phyloP scores from a whole-genome alignment of 2,113 vertebrate genomes.

The Penelope pileata region DNA sequence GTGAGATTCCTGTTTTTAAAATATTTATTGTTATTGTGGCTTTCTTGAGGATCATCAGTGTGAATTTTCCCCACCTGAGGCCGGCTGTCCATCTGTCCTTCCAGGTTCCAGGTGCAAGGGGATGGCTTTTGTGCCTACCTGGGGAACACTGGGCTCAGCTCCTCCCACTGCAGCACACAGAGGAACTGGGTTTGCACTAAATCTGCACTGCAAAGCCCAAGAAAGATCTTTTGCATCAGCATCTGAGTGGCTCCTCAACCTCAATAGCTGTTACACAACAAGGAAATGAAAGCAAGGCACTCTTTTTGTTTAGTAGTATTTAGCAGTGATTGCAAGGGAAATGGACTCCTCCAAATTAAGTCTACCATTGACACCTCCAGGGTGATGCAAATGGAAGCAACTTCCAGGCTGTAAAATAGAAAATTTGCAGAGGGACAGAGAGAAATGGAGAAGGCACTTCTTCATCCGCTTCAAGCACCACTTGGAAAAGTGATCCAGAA shows the following conservation, averaged over 20 bases:
- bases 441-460: no score
- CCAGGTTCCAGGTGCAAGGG: not conserved
- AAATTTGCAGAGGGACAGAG: no score
- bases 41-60: not conserved
- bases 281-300: not conserved
- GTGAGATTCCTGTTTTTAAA: not conserved
- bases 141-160: not conserved
- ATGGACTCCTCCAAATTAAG: not conserved
- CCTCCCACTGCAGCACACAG: not conserved
- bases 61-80: not conserved
- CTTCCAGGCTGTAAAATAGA: no score
- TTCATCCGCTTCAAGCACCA: no score
- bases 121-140: not conserved
- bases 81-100: not conserved
- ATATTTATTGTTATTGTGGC: not conserved
- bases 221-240: not conserved
- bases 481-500: no score
- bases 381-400: not conserved
- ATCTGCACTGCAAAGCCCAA: not conserved
- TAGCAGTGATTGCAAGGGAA: not conserved
- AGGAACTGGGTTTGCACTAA: conserved; percentile 26
- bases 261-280: accelerated
- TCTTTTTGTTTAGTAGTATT: not conserved
- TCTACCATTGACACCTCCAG: not conserved
- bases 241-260: not conserved